phyloP scores from a whole-genome alignment of 2,113 vertebrate genomes.

The Tympanuchus pallidicinctus region DNA sequence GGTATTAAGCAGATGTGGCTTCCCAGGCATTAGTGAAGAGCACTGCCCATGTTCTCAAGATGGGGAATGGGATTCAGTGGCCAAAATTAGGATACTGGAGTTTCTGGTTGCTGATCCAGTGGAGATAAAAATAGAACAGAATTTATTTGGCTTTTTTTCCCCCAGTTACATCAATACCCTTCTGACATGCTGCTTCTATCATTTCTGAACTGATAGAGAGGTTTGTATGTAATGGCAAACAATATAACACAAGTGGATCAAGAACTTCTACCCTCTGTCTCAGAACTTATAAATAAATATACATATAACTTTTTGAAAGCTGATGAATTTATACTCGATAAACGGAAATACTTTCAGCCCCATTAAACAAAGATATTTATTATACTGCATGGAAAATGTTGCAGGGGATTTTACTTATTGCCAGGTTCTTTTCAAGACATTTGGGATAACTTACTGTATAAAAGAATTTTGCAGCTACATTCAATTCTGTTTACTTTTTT shows the following conservation, averaged over 20 bases:
- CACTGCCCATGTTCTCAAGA: not conserved
- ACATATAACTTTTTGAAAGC: not conserved
- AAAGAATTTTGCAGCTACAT: not conserved
- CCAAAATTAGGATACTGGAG: not conserved
- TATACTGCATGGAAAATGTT: not conserved
- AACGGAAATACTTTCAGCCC: slow-evolving; percentile 10
- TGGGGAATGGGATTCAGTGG: not conserved
- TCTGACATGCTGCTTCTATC: not conserved
- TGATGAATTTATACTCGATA: not conserved
- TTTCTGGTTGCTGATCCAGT: not conserved
- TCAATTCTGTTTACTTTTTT: not conserved
- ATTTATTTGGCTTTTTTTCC: not conserved
- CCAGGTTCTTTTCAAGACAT: not conserved
- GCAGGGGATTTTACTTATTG: not conserved
- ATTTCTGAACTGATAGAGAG: not conserved
- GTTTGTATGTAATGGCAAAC: not conserved
- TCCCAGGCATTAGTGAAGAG: not conserved
- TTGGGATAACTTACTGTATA: not conserved
- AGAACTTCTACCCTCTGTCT: not conserved
- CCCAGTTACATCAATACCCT: not conserved
- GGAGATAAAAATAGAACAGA: not conserved
- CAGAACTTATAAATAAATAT: not conserved
- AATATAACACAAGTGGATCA: not conserved
- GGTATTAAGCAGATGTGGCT: not conserved
- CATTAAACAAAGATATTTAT: not conserved